phyloP scores from a whole-genome alignment of 2,888 invertebrate genomes.

The Clusia tigrina region DNA sequence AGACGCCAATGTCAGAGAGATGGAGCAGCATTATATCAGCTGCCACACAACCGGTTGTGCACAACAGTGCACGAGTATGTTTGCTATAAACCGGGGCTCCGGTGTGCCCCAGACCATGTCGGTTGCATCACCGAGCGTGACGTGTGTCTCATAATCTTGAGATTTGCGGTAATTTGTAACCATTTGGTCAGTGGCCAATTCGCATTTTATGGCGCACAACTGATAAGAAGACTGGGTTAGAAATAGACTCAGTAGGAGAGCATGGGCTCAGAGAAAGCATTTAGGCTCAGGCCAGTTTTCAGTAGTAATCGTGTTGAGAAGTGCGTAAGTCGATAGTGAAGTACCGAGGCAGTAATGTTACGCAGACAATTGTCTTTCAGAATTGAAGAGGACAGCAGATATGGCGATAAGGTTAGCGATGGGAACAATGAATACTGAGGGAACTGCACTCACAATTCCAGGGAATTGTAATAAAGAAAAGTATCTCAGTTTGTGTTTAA shows the following conservation, averaged over 20 bases:
- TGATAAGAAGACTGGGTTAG: too few species aligned
- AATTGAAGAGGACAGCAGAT: slow-evolving; percentile 48
- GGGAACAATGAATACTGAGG: not conserved
- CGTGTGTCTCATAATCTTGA: slow-evolving; percentile 6
- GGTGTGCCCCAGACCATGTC: slow-evolving; percentile 26
- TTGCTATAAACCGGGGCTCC: not conserved
- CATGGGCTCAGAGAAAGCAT: not conserved
- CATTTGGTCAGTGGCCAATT: slow-evolving; percentile 3
- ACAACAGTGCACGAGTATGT: not conserved
- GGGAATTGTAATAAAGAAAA: too few species aligned
- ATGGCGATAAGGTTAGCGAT: slow-evolving; percentile 37
- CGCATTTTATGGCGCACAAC: not conserved
- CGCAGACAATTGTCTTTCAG: slow-evolving; percentile 57
- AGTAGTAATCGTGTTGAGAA: slow-evolving; percentile 17
- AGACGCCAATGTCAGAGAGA: not conserved
- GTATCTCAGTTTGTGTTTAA: too few species aligned
- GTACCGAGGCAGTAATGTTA: slow-evolving; percentile 37
- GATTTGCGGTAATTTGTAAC: slow-evolving; percentile 19
- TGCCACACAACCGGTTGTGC: not conserved
- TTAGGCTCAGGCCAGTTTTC: slow-evolving; percentile 39
- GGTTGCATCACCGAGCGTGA: slow-evolving; percentile 32
- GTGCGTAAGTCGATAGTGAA: not conserved
- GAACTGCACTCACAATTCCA: not conserved
- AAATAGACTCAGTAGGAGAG: too few species aligned
- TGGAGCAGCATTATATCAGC: not conserved